Percentiles rank a stretch among this genome's conserved stretches.
These are phyloP conservation scores for Rhynchopsitta pachyrhyncha DNA, from an alignment of 2,113 vertebrate genomes.

Conservation along the genomic window DNA sequence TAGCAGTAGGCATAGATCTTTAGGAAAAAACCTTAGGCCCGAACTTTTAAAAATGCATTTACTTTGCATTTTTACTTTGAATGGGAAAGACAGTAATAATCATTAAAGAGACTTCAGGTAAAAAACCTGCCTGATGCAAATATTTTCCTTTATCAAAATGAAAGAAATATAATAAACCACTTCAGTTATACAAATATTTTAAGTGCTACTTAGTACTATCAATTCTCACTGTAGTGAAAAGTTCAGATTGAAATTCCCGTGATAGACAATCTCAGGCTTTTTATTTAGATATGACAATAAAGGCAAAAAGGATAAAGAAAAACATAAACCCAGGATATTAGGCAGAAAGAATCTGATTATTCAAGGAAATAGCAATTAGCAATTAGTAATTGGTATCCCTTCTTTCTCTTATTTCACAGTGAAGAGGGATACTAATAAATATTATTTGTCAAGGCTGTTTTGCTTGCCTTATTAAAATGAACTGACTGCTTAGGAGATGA, in stretches of 20 bases:
- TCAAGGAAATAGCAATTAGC: background rate
- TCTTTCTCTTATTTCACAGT: background rate
- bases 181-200: background rate
- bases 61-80: background rate
- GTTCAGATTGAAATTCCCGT: background rate
- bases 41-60: background rate
- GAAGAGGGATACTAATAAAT: background rate
- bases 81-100: background rate
- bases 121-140: background rate
- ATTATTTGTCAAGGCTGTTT: background rate
- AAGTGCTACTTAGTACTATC: background rate
- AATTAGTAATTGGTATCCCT: background rate
- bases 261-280: background rate
- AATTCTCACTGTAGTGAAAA: background rate
- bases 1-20: background rate
- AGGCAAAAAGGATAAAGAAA: background rate
- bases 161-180: background rate
- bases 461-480: background rate
- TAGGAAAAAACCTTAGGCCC: background rate
- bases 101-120: background rate
- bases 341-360: background rate
- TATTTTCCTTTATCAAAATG: background rate
- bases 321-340: background rate
- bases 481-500: background rate
- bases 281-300: background rate